These are phyloP conservation scores for Bombylius major DNA, from an alignment of 2,888 invertebrate genomes.

Conservation along the genomic window DNA sequence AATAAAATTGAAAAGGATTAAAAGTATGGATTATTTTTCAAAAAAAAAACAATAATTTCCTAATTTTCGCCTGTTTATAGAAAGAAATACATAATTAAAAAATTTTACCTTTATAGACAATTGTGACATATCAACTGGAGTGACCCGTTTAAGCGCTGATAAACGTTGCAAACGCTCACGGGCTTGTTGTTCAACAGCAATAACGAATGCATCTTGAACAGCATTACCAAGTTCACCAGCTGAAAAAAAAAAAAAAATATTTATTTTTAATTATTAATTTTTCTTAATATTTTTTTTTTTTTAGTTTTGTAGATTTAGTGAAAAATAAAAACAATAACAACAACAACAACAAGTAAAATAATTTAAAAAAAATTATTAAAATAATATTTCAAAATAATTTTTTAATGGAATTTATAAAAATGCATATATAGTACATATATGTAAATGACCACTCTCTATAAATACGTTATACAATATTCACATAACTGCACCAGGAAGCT, in stretches of 20 bases:
- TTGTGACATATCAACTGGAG: slow-evolving; percentile 87
- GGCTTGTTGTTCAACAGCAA: slow-evolving; percentile 93
- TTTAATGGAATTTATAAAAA: too few species aligned
- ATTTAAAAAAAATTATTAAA: neutral
- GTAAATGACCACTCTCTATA: too few species aligned
- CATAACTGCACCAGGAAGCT: too few species aligned
- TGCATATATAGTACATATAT: too few species aligned
- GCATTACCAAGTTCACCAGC: slow-evolving; percentile 78
- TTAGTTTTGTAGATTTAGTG: too few species aligned
- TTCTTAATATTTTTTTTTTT: neutral
- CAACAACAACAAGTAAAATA: neutral
- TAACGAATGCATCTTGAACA: slow-evolving; percentile 95
- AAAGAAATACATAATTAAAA: too few species aligned
- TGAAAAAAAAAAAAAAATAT: slow-evolving; percentile 37
- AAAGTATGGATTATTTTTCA: too few species aligned
- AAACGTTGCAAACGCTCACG: slow-evolving; percentile 83
- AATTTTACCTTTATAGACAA: slow-evolving; percentile 65
- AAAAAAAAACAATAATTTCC: too few species aligned
- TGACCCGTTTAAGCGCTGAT: slow-evolving; percentile 83
- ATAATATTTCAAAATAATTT: neutral
- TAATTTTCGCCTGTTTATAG: too few species aligned
- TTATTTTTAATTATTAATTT: neutral
- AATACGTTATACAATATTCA: too few species aligned
- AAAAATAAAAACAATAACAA: neutral
- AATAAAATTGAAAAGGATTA: too few species aligned